Conservation (phyloP, 1,140 invertebrate genomes). For the Ceratina australensis region DNA sequence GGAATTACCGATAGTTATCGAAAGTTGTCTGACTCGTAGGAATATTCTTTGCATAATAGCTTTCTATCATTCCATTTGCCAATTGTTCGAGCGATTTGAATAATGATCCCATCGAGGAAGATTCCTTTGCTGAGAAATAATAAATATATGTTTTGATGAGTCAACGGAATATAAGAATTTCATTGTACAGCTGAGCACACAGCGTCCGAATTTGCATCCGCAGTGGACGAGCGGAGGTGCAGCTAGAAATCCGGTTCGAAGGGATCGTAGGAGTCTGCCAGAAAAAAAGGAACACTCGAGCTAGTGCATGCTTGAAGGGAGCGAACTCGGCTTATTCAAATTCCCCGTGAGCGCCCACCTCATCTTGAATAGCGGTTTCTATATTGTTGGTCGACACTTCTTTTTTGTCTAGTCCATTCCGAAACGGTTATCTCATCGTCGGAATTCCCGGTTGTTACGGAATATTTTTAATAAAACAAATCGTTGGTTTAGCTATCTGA, state of each 20-base stretch:
- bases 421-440: neutral
- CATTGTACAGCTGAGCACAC: too few relatives aligned
- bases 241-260: slow-evolving; percentile 22
- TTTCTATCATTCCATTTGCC: neutral
- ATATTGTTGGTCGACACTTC: neutral
- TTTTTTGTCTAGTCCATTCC: neutral
- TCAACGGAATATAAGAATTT: neutral
- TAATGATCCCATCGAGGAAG: neutral
- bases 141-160: neutral
- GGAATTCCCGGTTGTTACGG: neutral
- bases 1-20: neutral
- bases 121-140: neutral
- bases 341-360: slow-evolving; percentile 13
- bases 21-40: neutral
- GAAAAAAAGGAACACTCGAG: neutral
- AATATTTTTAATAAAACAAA: slow-evolving; percentile 12
- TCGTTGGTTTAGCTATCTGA: too few relatives aligned
- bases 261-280: slow-evolving; percentile 19
- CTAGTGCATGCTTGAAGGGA: neutral
- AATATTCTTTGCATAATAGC: neutral
- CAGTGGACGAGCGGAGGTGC: slow-evolving; percentile 12
- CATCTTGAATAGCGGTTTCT: slow-evolving; percentile 20
- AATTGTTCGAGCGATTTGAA: neutral
- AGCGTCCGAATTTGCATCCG: neutral
- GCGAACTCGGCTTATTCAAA: slow-evolving; percentile 20